phyloP scores from a whole-genome alignment of 2,113 vertebrate genomes.

The Diglossa brunneiventris region DNA sequence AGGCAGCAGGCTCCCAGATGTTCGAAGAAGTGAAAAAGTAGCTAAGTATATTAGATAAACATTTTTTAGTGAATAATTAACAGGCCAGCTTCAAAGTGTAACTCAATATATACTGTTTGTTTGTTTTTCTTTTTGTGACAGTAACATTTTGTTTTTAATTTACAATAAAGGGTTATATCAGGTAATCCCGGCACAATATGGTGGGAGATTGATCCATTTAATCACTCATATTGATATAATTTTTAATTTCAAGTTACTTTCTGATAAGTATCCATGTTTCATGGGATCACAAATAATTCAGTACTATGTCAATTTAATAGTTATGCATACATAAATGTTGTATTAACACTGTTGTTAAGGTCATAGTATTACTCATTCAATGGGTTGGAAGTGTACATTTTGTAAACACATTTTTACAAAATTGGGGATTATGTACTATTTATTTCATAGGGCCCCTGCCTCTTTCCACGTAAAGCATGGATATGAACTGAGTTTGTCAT shows the following conservation, averaged over 20 bases:
- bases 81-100: background rate
- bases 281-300: background rate
- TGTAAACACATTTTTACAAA: background rate
- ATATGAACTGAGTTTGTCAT: background rate
- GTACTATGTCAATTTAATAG: background rate
- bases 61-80: constrained; percentile 46
- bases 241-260: background rate
- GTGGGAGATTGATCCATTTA: background rate
- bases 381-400: background rate
- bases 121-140: background rate
- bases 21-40: constrained; percentile 17
- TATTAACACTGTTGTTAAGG: background rate
- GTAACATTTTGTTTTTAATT: background rate
- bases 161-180: background rate
- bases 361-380: background rate
- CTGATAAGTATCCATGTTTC: background rate
- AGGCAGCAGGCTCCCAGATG: background rate
- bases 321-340: background rate
- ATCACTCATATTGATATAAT: background rate
- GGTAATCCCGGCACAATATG: background rate
- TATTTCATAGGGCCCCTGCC: background rate
- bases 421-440: background rate
- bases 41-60: background rate
- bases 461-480: background rate
- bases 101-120: background rate